A percentile compares a stretch with the other conserved stretches of the same genome.
phyloP scores from a whole-genome alignment of 2,888 invertebrate genomes.

The Sialis fuliginosa region DNA sequence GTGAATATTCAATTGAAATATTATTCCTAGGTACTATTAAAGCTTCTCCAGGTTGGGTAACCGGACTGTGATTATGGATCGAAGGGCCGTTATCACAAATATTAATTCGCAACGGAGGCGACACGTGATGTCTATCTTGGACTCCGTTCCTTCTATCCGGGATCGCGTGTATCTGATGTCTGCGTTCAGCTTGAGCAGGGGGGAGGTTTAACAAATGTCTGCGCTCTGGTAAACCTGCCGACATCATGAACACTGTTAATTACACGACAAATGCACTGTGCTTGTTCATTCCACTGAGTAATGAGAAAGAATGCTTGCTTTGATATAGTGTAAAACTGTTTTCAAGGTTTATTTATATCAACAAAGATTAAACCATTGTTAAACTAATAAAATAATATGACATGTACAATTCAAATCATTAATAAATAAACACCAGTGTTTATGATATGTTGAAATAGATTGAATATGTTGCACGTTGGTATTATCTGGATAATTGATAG shows the following conservation, averaged over 20 bases:
- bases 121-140: constrained; percentile 20
- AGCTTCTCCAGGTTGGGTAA: constrained; percentile 17
- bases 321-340: not conserved
- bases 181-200: constrained; percentile 1
- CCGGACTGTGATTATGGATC: constrained; percentile 14
- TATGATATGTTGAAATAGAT: too few species aligned
- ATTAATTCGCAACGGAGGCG: constrained; percentile 35
- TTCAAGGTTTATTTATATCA: too few species aligned
- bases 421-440: too few species aligned
- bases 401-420: too few species aligned
- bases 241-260: not conserved
- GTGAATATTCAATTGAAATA: constrained; percentile 18
- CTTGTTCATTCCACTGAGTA: too few species aligned
- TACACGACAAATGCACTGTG: too few species aligned
- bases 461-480: too few species aligned
- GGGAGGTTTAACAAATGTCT: constrained; percentile 1
- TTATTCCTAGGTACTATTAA: constrained; percentile 18
- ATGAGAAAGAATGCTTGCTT: too few species aligned
- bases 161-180: not conserved
- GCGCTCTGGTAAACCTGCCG: constrained; percentile 6
- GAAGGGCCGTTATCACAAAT: constrained; percentile 24
- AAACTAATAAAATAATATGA: too few species aligned
- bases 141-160: not conserved
- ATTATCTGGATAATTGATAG: too few species aligned
- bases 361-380: too few species aligned